phyloP scores from a whole-genome alignment of 2,113 vertebrate genomes.

The Anhinga rufa region DNA sequence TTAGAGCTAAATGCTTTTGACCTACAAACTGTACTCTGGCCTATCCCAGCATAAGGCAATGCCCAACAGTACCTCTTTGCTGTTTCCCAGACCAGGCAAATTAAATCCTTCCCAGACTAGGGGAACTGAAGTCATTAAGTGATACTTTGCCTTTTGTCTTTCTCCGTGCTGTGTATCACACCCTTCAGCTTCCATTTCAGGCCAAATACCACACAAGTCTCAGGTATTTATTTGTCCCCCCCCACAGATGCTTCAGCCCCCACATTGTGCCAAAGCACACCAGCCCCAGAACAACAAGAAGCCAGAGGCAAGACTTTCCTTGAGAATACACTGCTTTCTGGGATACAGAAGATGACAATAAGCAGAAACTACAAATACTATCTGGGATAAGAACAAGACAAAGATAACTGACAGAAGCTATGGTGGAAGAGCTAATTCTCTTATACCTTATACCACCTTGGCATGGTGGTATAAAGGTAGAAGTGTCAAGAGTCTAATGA shows the following conservation, averaged over 20 bases:
- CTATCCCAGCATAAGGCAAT: not conserved
- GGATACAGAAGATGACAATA: not conserved
- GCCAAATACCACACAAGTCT: not conserved
- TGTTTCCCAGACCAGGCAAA: not conserved
- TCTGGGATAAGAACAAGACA: not conserved
- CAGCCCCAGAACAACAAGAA: not conserved
- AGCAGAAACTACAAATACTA: not conserved
- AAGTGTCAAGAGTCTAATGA: not conserved
- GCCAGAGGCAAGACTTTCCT: not conserved
- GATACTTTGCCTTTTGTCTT: not conserved
- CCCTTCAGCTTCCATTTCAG: not conserved
- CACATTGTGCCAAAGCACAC: not conserved
- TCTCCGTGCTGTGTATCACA: not conserved
- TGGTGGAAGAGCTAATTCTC: not conserved
- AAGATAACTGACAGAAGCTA: not conserved
- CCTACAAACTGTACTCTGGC: not conserved
- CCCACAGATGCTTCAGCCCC: not conserved
- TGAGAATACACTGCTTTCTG: not conserved
- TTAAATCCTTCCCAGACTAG: not conserved
- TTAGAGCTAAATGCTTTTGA: not conserved
- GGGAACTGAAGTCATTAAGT: not conserved
- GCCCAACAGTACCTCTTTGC: not conserved
- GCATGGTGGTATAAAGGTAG: not conserved
- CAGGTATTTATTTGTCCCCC: not conserved
- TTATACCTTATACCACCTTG: not conserved